Conservation (phyloP, 2,888 invertebrate genomes). For the Philereme transversata region DNA sequence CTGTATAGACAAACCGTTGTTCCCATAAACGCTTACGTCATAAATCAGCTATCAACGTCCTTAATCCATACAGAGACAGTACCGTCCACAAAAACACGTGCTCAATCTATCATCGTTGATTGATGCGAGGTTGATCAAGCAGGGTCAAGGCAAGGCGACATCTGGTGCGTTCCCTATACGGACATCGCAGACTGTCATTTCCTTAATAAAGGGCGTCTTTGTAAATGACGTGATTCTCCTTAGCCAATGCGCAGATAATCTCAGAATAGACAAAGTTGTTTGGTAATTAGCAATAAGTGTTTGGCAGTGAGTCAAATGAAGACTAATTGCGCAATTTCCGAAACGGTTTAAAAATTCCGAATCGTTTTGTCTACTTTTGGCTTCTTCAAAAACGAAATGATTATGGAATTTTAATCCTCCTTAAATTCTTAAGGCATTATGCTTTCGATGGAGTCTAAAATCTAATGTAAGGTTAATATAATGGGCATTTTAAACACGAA, state of each 20-base stretch:
- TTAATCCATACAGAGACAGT: constrained; percentile 15
- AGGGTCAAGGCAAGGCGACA: constrained; percentile 69
- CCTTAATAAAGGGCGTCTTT: constrained; percentile 16
- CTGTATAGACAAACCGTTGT: constrained; percentile 8
- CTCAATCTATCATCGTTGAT: constrained; percentile 29
- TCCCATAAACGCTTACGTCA: constrained; percentile 4
- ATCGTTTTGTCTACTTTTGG: no score
- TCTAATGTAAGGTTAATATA: no score
- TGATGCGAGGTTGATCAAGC: constrained; percentile 33
- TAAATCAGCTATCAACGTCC: constrained; percentile 13
- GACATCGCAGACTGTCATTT: constrained; percentile 25
- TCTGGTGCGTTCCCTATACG: constrained; percentile 58
- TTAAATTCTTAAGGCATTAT: no score
- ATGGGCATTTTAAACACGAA: no score
- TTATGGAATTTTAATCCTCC: no score
- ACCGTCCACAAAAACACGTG: constrained; percentile 23
- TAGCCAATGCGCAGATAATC: constrained; percentile 5
- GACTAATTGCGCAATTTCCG: background rate
- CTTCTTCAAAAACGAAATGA: no score
- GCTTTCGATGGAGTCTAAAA: no score
- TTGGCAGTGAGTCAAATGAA: background rate
- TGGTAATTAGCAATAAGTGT: background rate
- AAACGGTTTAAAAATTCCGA: background rate
- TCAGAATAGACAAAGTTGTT: constrained; percentile 1
- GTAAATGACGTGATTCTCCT: constrained; percentile 3